A percentile compares a stretch with the other conserved stretches of the same genome.
Conservation (phyloP, 1,140 invertebrate genomes). For the Ceratina calcarata region DNA sequence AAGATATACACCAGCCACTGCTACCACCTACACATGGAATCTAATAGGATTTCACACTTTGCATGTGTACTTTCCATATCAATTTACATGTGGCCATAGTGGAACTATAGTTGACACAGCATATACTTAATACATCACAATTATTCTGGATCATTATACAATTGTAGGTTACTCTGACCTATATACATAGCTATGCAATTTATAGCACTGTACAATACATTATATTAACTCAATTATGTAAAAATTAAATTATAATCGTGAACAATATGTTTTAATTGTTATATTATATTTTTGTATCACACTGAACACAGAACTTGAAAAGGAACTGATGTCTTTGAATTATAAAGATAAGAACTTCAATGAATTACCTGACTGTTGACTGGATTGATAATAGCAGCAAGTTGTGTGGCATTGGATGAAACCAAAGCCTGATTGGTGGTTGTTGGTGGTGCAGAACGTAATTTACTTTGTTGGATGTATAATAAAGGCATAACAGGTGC, state of each 20-base stretch:
- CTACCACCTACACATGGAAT: slow-evolving; percentile 45
- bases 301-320: background rate
- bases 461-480: slow-evolving; percentile 76
- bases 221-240: slow-evolving; percentile 42
- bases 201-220: slow-evolving; percentile 25
- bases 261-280: background rate
- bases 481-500: slow-evolving; percentile 75
- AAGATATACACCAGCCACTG: slow-evolving; percentile 38
- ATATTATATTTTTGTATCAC: too few species aligned
- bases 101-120: slow-evolving; percentile 11
- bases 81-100: slow-evolving; percentile 31
- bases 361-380: slow-evolving; percentile 72
- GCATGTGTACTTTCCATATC: slow-evolving; percentile 28
- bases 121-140: slow-evolving; percentile 3
- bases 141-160: slow-evolving; percentile 21
- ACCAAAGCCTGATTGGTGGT: slow-evolving; percentile 70
- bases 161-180: slow-evolving; percentile 57
- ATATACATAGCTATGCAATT: slow-evolving; percentile 25
- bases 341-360: slow-evolving; percentile 4
- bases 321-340: background rate
- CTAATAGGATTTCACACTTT: slow-evolving; percentile 22
- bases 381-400: slow-evolving; percentile 75
- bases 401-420: slow-evolving; percentile 67
- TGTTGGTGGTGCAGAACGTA: slow-evolving; percentile 67
- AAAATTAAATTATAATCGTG: slow-evolving; percentile 30